Base-by-base conservation (phyloP, 1,140 invertebrate species). In the Drosophila guanche region DNA sequence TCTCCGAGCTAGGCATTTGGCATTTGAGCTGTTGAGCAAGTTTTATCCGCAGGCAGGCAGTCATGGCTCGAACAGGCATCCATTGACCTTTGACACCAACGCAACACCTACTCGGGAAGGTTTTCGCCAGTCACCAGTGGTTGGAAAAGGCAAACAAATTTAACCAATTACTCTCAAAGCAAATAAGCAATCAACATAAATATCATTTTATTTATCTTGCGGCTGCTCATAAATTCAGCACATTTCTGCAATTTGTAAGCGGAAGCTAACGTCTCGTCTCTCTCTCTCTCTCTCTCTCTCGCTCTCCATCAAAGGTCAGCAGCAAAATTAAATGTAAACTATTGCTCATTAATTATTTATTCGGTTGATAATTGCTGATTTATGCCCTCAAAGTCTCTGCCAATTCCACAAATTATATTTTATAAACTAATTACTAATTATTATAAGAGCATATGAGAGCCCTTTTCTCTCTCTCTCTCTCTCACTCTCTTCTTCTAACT, bases 141-240 rank as follows among this genome's bases (percentile, higher is more conserved):
- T 46, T 14, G 40, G 46, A 55, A 25, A 69, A 47, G 41, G 45
- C 79, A 65, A 79, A 80, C 80, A 71, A 65, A 84, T 80, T 76
- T 55, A 61, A 78, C 54, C 70, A 80, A 86, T 84, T 80, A 76
- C 81, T 52, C 81, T 79, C 81, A 80, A 80, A 86, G 80, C 80
- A 84, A 84, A 84, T 84, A 84, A 76, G 76, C 81, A 84, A 84
- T 84, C 80, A 84, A 52, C 80, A 84, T 86, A 84, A 84, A 79
- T 84, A 76, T 77, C 53, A 68, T 76, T 80, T 80, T 69, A 61
- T 68, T 54, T 77, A 62, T 58, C 65, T 76, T 66, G 29, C 57
- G 60, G 78, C 60, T 43, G 54, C 23, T 22, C 61, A 67, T 77
- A 58, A 76, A 76, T 76, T 56, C 47, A 10, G 12, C 23, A 10